Conservation (phyloP, 2,797 vertebrate genomes). For the Enteromius paludinosus region DNA sequence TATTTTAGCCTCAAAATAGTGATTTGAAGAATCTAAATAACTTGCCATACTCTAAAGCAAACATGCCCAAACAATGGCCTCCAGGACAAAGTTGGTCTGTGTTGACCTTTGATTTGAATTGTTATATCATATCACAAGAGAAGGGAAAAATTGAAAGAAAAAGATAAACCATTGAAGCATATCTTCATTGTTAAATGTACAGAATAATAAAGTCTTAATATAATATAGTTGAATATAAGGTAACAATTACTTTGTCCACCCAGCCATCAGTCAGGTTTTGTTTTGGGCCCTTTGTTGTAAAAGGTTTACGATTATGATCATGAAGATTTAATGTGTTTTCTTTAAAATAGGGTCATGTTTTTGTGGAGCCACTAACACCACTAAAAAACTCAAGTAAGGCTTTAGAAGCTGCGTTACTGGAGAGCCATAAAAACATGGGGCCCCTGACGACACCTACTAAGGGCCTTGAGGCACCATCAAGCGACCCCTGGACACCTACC, state of each 20-base stretch:
- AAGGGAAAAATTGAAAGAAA: not conserved
- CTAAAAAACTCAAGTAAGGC: constrained; percentile 76
- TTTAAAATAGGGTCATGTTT: constrained; percentile 77
- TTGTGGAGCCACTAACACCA: constrained; percentile 70
- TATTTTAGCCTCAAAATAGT: not conserved
- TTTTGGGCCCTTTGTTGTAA: not conserved
- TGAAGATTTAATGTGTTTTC: not conserved
- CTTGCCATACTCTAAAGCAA: not conserved
- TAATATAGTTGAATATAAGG: not conserved
- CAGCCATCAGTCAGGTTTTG: not conserved
- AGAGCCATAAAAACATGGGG: constrained; percentile 73
- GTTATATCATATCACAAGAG: not conserved
- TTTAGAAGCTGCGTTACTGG: constrained; percentile 59
- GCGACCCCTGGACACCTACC: constrained; percentile 96
- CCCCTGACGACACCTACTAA: constrained; percentile 90
- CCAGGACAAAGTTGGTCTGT: not conserved
- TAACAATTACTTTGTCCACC: not conserved
- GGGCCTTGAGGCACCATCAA: constrained; percentile 74
- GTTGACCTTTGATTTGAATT: not conserved
- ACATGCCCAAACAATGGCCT: not conserved
- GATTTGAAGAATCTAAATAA: not conserved
- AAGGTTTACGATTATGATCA: not conserved
- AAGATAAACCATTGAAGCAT: not conserved
- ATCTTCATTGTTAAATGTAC: not conserved
- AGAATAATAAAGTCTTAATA: not conserved